A percentile compares a stretch with the other conserved stretches of the same genome.
Evolutionary conservation across 2,888 invertebrate species (phyloP).

Genomic region (Mythimna ferrago): DNA sequence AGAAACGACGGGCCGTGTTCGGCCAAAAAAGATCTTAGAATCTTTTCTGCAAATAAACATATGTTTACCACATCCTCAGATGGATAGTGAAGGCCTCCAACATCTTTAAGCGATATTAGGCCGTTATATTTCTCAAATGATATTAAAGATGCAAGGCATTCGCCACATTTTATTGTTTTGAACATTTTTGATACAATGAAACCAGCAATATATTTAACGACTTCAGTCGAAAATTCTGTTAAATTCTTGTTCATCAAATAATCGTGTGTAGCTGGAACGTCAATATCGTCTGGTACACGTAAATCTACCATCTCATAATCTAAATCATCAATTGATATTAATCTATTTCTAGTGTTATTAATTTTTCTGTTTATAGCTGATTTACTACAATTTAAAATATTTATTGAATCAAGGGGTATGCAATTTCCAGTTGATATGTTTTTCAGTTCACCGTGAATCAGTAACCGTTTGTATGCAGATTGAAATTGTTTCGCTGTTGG

Average conservation of each 20-base stretch:
- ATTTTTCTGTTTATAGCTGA: not conserved
- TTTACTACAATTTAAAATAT: not conserved
- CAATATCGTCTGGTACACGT: slow-evolving; percentile 24
- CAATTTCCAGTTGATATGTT: slow-evolving; percentile 18
- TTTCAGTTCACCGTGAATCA: slow-evolving; percentile 24
- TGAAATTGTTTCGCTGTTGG: slow-evolving; percentile 39
- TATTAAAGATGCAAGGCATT: slow-evolving; percentile 15
- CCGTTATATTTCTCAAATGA: not conserved
- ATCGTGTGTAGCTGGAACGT: not conserved
- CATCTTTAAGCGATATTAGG: slow-evolving; percentile 3
- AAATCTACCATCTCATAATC: not conserved
- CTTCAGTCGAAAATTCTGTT: slow-evolving; percentile 14
- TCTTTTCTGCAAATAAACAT: not conserved
- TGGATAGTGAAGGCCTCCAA: slow-evolving; percentile 14
- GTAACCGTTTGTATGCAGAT: slow-evolving; percentile 29
- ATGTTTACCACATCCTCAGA: not conserved
- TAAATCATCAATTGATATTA: not conserved
- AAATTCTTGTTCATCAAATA: not conserved
- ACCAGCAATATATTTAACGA: slow-evolving; percentile 26
- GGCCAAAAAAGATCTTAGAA: not conserved
- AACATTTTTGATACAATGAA: slow-evolving; percentile 20
- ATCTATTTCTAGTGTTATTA: not conserved
- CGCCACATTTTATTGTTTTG: slow-evolving; percentile 23
- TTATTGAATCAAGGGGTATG: slow-evolving; percentile 17
- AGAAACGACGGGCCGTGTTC: not conserved